phyloP scores from a whole-genome alignment of 2,888 invertebrate species.

The Allacma fusca region DNA sequence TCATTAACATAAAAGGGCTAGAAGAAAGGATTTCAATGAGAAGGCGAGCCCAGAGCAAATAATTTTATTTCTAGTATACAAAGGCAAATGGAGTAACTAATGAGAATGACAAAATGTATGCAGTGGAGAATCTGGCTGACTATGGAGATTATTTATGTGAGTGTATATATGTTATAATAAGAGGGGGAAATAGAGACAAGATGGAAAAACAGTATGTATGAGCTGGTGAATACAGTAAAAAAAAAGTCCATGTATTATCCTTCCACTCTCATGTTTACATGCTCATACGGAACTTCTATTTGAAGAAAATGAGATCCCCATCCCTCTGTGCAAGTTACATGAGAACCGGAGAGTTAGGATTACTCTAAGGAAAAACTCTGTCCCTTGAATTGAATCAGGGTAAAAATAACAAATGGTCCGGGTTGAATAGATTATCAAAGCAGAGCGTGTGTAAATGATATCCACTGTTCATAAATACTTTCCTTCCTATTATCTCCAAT shows the following conservation, averaged over 20 bases:
- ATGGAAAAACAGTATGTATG: not conserved
- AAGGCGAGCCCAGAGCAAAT: conserved; percentile 5
- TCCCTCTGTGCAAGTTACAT: too few species aligned
- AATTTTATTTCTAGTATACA: conserved; percentile 27
- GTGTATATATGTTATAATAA: not conserved
- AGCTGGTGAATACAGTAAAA: not conserved
- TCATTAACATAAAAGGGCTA: not conserved
- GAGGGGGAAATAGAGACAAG: not conserved
- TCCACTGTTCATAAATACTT: conserved; percentile 12
- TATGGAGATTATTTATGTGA: conserved; percentile 7
- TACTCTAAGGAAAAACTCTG: too few species aligned
- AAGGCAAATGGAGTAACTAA: conserved; percentile 27
- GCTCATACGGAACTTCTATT: not conserved
- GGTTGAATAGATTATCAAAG: conserved; percentile 34
- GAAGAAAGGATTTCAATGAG: not conserved
- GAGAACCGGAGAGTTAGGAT: too few species aligned
- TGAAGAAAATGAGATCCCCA: not conserved
- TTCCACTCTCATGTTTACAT: conserved; percentile 29
- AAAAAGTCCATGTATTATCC: conserved; percentile 9
- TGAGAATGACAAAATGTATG: conserved; percentile 33
- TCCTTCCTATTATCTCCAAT: not conserved
- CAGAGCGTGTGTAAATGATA: conserved; percentile 29
- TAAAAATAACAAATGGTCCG: conserved; percentile 30
- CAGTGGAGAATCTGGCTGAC: not conserved
- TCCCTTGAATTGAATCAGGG: conserved; percentile 20